Percentiles rank a stretch among this genome's conserved stretches.
Evolutionary conservation across 1,140 invertebrate genomes (phyloP).

Genomic region (Andricus grossulariae): DNA sequence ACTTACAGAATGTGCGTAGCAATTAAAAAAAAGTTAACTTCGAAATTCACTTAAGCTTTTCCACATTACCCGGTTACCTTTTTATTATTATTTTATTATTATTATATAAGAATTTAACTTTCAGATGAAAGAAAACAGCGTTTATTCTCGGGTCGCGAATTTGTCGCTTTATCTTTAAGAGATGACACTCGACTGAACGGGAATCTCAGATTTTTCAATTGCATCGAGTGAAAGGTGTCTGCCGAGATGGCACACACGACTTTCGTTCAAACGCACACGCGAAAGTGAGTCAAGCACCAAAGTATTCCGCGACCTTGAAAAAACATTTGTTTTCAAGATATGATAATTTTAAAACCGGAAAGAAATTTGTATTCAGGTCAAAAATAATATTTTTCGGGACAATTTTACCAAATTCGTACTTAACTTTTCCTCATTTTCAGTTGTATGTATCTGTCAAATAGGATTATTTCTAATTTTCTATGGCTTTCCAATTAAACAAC

Average conservation of each 20-base stretch:
- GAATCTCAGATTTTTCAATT: conserved; percentile 16
- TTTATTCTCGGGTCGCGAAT: not conserved
- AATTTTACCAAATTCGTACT: no score
- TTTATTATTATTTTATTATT: no score
- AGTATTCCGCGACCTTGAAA: conserved; percentile 15
- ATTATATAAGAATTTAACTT: no score
- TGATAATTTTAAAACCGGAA: no score
- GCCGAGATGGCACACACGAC: not conserved
- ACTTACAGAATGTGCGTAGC: no score
- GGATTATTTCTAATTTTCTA: no score
- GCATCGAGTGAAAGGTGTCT: conserved; percentile 13
- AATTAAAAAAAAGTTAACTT: no score
- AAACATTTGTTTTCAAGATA: not conserved
- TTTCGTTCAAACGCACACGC: conserved; percentile 6
- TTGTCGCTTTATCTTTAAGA: not conserved
- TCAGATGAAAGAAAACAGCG: not conserved
- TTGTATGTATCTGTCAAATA: no score
- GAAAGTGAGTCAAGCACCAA: conserved; percentile 16
- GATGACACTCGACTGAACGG: conserved; percentile 26
- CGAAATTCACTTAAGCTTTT: no score
- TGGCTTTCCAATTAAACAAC: no score
- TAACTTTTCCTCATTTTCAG: no score
- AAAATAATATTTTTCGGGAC: not conserved
- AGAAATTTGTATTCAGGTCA: conserved; percentile 17
- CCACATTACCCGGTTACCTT: no score